Evolutionary conservation across 2,888 invertebrate species (phyloP), one percentile per base, ranked within the genome.

Genomic region (Imbricaverruca yamaguchii): DNA sequence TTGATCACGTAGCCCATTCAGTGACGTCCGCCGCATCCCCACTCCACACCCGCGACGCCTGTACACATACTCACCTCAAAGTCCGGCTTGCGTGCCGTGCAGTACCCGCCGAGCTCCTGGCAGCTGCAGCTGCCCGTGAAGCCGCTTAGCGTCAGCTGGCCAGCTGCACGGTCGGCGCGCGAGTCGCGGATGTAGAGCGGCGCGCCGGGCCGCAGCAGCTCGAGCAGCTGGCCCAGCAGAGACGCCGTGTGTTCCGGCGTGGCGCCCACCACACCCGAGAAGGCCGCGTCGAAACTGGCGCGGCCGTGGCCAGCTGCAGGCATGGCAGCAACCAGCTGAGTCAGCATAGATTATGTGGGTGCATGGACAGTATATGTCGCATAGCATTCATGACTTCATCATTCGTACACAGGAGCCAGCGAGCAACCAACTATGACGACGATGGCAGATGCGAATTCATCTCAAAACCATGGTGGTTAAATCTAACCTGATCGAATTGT

Each of bases 201-300:
- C n/a, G 83, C 83, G 15, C 80, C 78, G 55, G 83, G 83, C 39
- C 83, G 82, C 57, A 84, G 81, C 25, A 83, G 69, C 8, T 81
- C 80, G n/a, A 83, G 81, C 23, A 81, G 77, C 81, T 83, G 82
- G 15, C 74, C 81, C 21, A 83, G 81, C 21, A 82, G 25, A 15
- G 65, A 80, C 15, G 78, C n/a, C n/a, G 63, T 53, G 80, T 81
- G 82, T 9, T 11, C 15, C 25, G 83, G 83, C n/a, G 82, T 80
- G 21, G 53, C 53, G 74, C 74, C 55, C 25, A 83, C 67, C 39
- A 83, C 81, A 39, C 83, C 82, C 15, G 81, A 81, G 65, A 84
- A 80, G 1, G 82, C 82, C 61, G 80, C 63, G 80, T 84, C 83
- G 53, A 82, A 83, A 65, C 67, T 80, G 65, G 82, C 81, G 18